phyloP scores from a whole-genome alignment of 2,888 invertebrate genomes.

The Athetis lepigone region DNA sequence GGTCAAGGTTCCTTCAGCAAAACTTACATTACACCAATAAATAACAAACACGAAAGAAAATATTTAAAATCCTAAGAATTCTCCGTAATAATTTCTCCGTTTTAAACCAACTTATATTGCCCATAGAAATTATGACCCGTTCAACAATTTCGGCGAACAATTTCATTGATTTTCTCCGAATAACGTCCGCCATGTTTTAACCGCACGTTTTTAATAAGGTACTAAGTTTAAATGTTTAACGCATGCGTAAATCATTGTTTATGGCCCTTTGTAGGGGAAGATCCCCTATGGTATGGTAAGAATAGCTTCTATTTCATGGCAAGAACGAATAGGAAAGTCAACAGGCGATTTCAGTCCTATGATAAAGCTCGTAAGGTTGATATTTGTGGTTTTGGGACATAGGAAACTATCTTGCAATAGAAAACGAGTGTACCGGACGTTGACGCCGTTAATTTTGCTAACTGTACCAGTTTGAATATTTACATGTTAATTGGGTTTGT shows the following conservation, averaged over 20 bases:
- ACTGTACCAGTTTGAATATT: conserved; percentile 67
- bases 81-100: conserved; percentile 27
- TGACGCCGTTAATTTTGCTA: conserved; percentile 63
- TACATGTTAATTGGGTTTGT: conserved; percentile 61
- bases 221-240: conserved; percentile 73
- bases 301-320: conserved; percentile 61
- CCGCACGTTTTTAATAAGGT: conserved; percentile 65
- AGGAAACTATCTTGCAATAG: conserved; percentile 58
- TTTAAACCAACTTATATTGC: conserved; percentile 22
- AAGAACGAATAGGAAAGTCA: conserved; percentile 19
- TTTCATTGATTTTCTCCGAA: conserved; percentile 50
- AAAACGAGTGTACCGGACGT: conserved; percentile 63
- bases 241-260: conserved; percentile 84
- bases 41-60: conserved; percentile 20
- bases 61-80: conserved; percentile 36
- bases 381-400: conserved; percentile 17
- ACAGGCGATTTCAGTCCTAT: conserved; percentile 29
- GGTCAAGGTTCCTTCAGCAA: conserved; percentile 25
- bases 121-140: conserved; percentile 19
- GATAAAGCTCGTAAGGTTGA: not conserved
- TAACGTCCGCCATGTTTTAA: conserved; percentile 47
- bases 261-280: conserved; percentile 82
- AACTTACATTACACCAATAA: not conserved
- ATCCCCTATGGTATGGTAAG: conserved; percentile 68
- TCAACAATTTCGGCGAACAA: conserved; percentile 42